Conservation (phyloP, 2,113 vertebrate genomes). For the Pomatorhinus ruficollis region DNA sequence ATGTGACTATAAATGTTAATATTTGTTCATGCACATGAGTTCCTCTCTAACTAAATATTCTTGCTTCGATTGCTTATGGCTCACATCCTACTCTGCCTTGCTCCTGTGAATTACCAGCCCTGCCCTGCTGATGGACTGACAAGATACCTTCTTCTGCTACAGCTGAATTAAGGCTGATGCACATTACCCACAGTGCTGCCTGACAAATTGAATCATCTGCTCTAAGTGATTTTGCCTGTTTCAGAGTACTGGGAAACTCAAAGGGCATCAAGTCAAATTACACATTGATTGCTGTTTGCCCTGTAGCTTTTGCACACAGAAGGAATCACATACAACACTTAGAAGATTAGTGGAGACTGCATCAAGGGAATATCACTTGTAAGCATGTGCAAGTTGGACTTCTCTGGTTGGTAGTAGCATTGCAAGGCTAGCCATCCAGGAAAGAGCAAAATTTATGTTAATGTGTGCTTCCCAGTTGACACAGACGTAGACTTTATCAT, state of each 20-base stretch:
- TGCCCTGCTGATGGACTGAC: neutral
- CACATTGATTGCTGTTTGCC: conserved; percentile 61
- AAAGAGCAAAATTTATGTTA: neutral
- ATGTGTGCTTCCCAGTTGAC: neutral
- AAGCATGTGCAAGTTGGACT: neutral
- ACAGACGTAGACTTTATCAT: neutral
- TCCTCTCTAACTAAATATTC: neutral
- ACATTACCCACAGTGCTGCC: conserved; percentile 26
- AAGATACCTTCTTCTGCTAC: conserved; percentile 21
- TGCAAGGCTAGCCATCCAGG: neutral
- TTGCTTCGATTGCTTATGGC: neutral
- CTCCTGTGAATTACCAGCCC: conserved; percentile 1
- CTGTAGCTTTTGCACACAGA: conserved; percentile 62
- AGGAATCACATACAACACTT: conserved; percentile 52
- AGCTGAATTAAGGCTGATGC: conserved; percentile 46
- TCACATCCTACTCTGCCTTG: neutral
- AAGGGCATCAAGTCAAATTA: conserved; percentile 72
- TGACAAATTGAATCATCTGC: conserved; percentile 69
- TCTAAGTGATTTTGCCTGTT: conserved; percentile 68
- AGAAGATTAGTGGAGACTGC: conserved; percentile 42
- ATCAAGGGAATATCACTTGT: neutral
- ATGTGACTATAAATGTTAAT: neutral
- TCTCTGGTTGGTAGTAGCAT: neutral
- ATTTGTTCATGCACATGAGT: neutral
- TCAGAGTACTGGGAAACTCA: conserved; percentile 66